These are phyloP conservation scores for Pandemis heparana DNA, from an alignment of 2,888 invertebrate genomes.

Conservation along the genomic window DNA sequence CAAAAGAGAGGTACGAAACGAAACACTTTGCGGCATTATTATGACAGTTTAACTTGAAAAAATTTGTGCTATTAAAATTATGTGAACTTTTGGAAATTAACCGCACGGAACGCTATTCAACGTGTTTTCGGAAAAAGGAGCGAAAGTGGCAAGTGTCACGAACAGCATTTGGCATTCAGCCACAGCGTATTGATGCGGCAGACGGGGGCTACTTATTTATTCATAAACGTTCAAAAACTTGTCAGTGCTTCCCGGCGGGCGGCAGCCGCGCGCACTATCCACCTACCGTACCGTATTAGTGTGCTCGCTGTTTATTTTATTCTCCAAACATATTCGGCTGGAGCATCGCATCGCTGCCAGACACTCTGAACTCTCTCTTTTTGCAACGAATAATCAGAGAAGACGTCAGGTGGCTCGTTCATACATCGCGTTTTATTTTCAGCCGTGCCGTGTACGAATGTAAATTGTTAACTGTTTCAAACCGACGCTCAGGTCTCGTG, in stretches of 20 bases:
- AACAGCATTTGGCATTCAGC: conserved; percentile 80
- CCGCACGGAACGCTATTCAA: conserved; percentile 65
- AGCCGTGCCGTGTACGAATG: conserved; percentile 33
- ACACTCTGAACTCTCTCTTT: conserved; percentile 50
- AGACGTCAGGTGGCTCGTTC: conserved; percentile 48
- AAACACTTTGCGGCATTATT: conserved; percentile 44
- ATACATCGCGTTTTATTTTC: conserved; percentile 48
- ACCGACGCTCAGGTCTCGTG: conserved; percentile 52
- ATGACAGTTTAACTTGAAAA: conserved; percentile 44
- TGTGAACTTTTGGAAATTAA: conserved; percentile 64
- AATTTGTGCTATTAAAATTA: conserved; percentile 38
- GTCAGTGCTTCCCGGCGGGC: conserved; percentile 60
- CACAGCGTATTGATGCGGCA: conserved; percentile 80
- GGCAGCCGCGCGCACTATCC: conserved; percentile 48
- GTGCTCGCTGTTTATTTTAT: conserved; percentile 65
- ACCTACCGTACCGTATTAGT: conserved; percentile 57
- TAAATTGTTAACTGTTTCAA: conserved; percentile 44
- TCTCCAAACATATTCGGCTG: conserved; percentile 56
- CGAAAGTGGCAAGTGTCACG: conserved; percentile 82
- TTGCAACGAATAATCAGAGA: conserved; percentile 53
- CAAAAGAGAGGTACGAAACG: conserved; percentile 45
- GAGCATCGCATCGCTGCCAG: conserved; percentile 48
- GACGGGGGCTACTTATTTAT: conserved; percentile 79
- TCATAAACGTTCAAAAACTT: conserved; percentile 84
- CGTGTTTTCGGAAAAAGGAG: conserved; percentile 65